Evolutionary conservation across 2,113 vertebrate species (phyloP), one percentile per base, ranked within the genome.

Genomic region (Murina feae): DNA sequence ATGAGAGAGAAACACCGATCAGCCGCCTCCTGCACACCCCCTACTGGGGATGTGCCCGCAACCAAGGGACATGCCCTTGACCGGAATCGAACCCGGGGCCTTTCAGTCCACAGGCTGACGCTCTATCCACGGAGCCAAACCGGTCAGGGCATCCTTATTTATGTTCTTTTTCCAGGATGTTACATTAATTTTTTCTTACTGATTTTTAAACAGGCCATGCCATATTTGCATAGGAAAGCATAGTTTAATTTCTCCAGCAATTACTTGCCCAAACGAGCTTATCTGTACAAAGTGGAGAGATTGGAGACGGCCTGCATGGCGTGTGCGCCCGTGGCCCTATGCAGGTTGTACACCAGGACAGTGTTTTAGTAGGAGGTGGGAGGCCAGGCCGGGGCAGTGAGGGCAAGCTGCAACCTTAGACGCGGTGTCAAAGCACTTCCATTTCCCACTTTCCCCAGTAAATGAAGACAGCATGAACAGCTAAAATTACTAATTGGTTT

Each of bases 401-500:
- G 8, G 37, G 63, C 58, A 79, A 37, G 51, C 47, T 42, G 74
- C 75, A 97, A 82, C 85, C 7, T 86, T 88, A 94, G 94, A 96
- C 97, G 79, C 75, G 92, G 71, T 96, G 93, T 92, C 97, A 98
- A 98, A 97, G 96, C 94, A 92, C 89, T 96, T 96, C 66, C 96
- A 85, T 91, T 96, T 96, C 94, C 97, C 96, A 97, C 95, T 96
- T 98, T 96, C 80, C 96, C 89, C 90, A 96, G 98, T 98, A 99
- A 99, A 98, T 97, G 98, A 98, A 98, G 98, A 98, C 98, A 98
- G 98, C 98, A 98, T 98, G 98, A 99, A 98, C 98, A 99, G 98
- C 99, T 99, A 99, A 99, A 99, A 99, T 99, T 99, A 99, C 99
- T 99, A 99, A 99, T 99, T 99, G 98, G 99, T 99, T 99, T 99